Base-by-base conservation (phyloP, 2,113 vertebrate genomes). In the Elachura formosa region DNA sequence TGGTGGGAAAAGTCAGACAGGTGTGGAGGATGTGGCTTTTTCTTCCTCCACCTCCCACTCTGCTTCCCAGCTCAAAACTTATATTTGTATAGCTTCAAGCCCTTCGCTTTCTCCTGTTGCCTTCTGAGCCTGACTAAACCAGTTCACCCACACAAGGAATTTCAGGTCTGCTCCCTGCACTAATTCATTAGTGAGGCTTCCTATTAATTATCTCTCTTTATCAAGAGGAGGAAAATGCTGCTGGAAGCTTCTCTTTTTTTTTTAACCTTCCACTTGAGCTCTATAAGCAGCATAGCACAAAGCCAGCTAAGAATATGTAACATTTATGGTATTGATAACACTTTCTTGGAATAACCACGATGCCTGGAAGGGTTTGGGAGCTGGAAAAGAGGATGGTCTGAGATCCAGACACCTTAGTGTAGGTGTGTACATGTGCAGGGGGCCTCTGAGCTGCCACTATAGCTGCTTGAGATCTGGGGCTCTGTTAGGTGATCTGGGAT, bases 341-440 rank as follows among this genome's bases (percentile, higher is more conserved):
- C 40, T 24, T 59, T 61, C 36, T 54, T 56, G 68, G 64, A n/a
- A 43, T 25, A 76, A 43, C 48, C 56, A 51, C 1, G 3, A 51
- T 55, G 48, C 26, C 28, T 67, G 71, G 46, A 69, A 82, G 62
- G 52, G 22, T 18, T 72, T 51, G 52, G 48, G 62, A 72, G 33
- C 33, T 52, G 68, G 79, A 79, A 88, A 75, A 56, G 43, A 29
- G 79, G 58, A 67, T 0, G 10, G 10, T 33, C 12, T 75, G 74
- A 36, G 74, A 75, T 48, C 28, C 78, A 84, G 67, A 43, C 12
- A 67, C 38, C 11, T 43, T 4, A 54, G 33, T 8, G 40, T 7
- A 38, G 21, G 14, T 29, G 82, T 33, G 16, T 11, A 38, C 21
- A 45, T 0, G 0, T 52, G 14, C 40, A 51, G 14, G 14, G 14